Conservation (phyloP, 2,797 vertebrate genomes). For the Etheostoma nigrum region DNA sequence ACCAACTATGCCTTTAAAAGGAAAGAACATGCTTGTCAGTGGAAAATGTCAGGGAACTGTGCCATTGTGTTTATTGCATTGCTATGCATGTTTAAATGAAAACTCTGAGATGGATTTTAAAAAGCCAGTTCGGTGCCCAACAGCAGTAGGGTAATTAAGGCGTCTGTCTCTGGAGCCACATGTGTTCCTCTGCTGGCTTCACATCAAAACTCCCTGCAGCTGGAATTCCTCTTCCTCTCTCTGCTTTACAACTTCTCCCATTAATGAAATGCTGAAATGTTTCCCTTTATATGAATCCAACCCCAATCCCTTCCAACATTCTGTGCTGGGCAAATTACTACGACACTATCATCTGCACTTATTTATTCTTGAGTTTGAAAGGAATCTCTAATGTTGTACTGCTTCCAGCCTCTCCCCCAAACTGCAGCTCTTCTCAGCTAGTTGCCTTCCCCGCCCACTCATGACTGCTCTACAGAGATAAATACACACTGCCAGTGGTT, state of each 20-base stretch:
- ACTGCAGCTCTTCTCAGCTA: conserved; percentile 18
- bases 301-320: conserved; percentile 24
- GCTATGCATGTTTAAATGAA: conserved; percentile 35
- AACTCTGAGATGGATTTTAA: conserved; percentile 25
- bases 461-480: conserved; percentile 27
- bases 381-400: conserved; percentile 16
- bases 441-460: conserved; percentile 24
- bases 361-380: conserved; percentile 27
- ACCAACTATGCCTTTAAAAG: not conserved
- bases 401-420: conserved; percentile 6
- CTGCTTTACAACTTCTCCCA: conserved; percentile 33
- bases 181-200: conserved; percentile 39
- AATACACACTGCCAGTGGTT: conserved; percentile 22
- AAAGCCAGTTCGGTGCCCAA: conserved; percentile 27
- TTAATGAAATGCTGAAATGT: conserved; percentile 48
- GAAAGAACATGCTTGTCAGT: conserved; percentile 11
- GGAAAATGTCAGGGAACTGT: conserved; percentile 23
- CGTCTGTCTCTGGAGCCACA: conserved; percentile 45
- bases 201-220: conserved; percentile 40
- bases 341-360: conserved; percentile 23
- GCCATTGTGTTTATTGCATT: conserved; percentile 35
- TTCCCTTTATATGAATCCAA: conserved; percentile 37
- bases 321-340: conserved; percentile 13
- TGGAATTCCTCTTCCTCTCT: conserved; percentile 21
- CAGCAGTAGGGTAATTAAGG: conserved; percentile 36